phyloP scores from a whole-genome alignment of 1,140 invertebrate genomes.

The Lasaia peninsularis region DNA sequence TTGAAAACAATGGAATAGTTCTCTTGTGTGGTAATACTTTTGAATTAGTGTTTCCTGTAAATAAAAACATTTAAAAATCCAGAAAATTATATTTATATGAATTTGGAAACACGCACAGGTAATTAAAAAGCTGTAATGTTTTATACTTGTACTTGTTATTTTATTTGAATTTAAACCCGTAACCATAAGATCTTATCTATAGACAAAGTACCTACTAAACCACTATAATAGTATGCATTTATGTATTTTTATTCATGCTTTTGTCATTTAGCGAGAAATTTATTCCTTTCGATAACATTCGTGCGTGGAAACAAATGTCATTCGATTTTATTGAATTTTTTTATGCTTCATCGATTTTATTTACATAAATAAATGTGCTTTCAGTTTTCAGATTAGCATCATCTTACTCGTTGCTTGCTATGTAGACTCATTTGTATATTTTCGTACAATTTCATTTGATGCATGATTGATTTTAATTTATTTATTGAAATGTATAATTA shows the following conservation, averaged over 20 bases:
- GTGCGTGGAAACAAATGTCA: constrained; percentile 7
- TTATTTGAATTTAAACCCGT: constrained; percentile 1
- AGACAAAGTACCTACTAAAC: not conserved
- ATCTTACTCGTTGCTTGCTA: not conserved
- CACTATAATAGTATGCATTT: not conserved
- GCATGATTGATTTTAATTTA: too few relatives aligned
- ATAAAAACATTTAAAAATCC: not conserved
- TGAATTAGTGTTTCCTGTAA: not conserved
- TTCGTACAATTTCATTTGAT: too few relatives aligned
- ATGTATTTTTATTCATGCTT: not conserved
- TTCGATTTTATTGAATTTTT: constrained; percentile 11
- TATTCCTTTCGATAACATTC: constrained; percentile 8
- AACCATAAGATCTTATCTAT: not conserved
- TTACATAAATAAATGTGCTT: constrained; percentile 3
- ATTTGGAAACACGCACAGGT: constrained; percentile 2
- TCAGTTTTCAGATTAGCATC: constrained; percentile 11
- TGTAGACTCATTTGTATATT: too few relatives aligned
- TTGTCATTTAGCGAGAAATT: constrained; percentile 6
- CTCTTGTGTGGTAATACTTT: not conserved
- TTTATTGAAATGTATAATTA: too few relatives aligned
- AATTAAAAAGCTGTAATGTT: not conserved
- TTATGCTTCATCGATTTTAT: constrained; percentile 6
- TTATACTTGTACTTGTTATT: not conserved
- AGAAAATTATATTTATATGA: not conserved
- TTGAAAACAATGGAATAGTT: constrained; percentile 19